Evolutionary conservation across 2,888 invertebrate species (phyloP).

Genomic region (Drosophila picticornis): DNA sequence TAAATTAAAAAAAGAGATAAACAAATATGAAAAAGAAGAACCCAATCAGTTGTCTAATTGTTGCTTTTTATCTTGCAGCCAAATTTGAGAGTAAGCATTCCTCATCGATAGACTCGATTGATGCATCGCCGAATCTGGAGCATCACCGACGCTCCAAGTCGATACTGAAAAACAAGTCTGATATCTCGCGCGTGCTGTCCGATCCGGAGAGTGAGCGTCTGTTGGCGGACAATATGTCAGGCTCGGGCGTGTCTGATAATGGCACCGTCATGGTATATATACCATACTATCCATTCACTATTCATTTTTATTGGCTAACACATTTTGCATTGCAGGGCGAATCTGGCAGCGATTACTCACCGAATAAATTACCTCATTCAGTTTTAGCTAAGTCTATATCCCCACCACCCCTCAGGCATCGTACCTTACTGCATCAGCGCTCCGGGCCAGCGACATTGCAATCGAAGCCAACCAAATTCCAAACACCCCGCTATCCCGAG

Average conservation of each 20-base stretch:
- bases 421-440: slow-evolving; percentile 85
- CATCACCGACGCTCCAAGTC: slow-evolving; percentile 90
- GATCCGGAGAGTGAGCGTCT: slow-evolving; percentile 92
- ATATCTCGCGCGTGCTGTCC: slow-evolving; percentile 86
- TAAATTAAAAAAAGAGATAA: accelerated
- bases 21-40: background rate
- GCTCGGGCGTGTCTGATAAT: slow-evolving; percentile 87
- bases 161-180: slow-evolving; percentile 91
- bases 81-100: slow-evolving; percentile 88
- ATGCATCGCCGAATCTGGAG: slow-evolving; percentile 89
- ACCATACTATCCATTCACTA: background rate
- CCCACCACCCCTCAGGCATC: slow-evolving; percentile 86
- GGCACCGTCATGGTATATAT: slow-evolving; percentile 85
- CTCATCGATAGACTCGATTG: slow-evolving; percentile 89
- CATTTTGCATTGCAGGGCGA: slow-evolving; percentile 86
- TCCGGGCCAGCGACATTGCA: slow-evolving; percentile 85
- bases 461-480: slow-evolving; percentile 85
- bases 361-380: slow-evolving; percentile 86
- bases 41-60: slow-evolving; percentile 9
- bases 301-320: background rate
- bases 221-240: slow-evolving; percentile 88
- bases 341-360: slow-evolving; percentile 89
- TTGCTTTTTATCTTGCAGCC: slow-evolving; percentile 63
- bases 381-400: slow-evolving; percentile 85
- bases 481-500: slow-evolving; percentile 85